phyloP scores from a whole-genome alignment of 2,797 vertebrate species.

The Danio aesculapii region DNA sequence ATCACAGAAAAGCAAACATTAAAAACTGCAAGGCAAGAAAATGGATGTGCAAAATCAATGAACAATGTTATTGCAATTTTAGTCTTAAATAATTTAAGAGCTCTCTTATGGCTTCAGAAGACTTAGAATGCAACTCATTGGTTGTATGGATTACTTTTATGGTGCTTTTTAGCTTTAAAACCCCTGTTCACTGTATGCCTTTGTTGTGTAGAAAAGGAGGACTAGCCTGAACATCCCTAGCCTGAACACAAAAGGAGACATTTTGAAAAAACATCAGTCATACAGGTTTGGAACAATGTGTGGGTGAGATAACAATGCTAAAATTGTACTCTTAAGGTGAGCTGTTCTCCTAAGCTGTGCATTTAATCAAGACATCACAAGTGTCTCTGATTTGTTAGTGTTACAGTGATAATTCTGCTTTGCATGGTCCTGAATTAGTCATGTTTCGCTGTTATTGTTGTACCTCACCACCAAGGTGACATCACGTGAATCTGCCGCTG shows the following conservation, averaged over 20 bases:
- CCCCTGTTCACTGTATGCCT: neutral
- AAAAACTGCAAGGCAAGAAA: neutral
- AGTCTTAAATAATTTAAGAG: slow-evolving; percentile 19
- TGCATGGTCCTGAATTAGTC: slow-evolving; percentile 52
- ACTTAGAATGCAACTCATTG: slow-evolving; percentile 3
- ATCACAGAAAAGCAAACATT: slow-evolving; percentile 1
- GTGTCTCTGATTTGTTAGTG: slow-evolving; percentile 30
- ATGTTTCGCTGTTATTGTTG: slow-evolving; percentile 52
- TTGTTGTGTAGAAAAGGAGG: neutral
- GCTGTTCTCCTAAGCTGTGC: slow-evolving; percentile 31
- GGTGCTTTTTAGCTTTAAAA: neutral
- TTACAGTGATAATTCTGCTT: slow-evolving; percentile 42
- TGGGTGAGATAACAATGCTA: neutral
- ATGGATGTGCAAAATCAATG: slow-evolving; percentile 11
- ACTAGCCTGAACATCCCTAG: neutral
- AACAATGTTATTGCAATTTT: slow-evolving; percentile 7
- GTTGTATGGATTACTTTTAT: slow-evolving; percentile 17
- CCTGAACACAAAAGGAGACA: slow-evolving; percentile 6
- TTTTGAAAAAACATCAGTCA: neutral
- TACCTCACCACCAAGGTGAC: slow-evolving; percentile 51
- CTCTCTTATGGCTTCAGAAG: slow-evolving; percentile 4
- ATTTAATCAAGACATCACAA: slow-evolving; percentile 39
- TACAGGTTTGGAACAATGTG: neutral
- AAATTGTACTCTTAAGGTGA: slow-evolving; percentile 1
- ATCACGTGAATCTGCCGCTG: slow-evolving; percentile 55